These are phyloP conservation scores for Psilanteris sp. DNA, from an alignment of 1,140 invertebrate genomes.

Conservation along the genomic window DNA sequence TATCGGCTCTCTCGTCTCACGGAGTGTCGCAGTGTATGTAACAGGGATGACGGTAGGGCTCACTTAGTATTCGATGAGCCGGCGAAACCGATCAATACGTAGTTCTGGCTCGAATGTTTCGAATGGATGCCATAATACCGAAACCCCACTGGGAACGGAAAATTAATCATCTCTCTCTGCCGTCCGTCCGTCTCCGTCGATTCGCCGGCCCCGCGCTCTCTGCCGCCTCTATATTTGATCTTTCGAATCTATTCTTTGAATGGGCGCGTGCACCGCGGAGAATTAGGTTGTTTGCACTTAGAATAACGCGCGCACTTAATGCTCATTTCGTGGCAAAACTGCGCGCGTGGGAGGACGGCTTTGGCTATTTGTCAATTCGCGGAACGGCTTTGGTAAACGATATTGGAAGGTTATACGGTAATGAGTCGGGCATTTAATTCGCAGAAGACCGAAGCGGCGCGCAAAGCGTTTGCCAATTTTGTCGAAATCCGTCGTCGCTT, in stretches of 20 bases:
- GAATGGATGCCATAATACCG: constrained; percentile 70
- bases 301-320: constrained; percentile 37
- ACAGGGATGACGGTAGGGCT: constrained; percentile 70
- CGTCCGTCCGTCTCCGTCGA: constrained; percentile 16
- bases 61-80: constrained; percentile 74
- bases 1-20: constrained; percentile 70
- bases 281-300: constrained; percentile 55
- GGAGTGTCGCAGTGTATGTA: constrained; percentile 69
- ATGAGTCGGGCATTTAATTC: constrained; percentile 5
- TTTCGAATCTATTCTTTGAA: constrained; percentile 48
- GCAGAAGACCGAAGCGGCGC: too few relatives aligned
- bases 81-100: constrained; percentile 74
- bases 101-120: constrained; percentile 71
- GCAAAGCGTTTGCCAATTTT: constrained; percentile 12
- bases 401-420: neutral
- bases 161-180: constrained; percentile 67
- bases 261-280: constrained; percentile 36
- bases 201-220: constrained; percentile 32
- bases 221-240: constrained; percentile 57
- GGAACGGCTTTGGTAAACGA: constrained; percentile 1
- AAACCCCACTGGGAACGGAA: constrained; percentile 67
- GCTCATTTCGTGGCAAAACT: constrained; percentile 19
- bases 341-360: neutral
- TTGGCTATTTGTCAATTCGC: constrained; percentile 26
- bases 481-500: constrained; percentile 2